phyloP scores from a whole-genome alignment of 2,888 invertebrate species.

The Drosophila aldrichi region DNA sequence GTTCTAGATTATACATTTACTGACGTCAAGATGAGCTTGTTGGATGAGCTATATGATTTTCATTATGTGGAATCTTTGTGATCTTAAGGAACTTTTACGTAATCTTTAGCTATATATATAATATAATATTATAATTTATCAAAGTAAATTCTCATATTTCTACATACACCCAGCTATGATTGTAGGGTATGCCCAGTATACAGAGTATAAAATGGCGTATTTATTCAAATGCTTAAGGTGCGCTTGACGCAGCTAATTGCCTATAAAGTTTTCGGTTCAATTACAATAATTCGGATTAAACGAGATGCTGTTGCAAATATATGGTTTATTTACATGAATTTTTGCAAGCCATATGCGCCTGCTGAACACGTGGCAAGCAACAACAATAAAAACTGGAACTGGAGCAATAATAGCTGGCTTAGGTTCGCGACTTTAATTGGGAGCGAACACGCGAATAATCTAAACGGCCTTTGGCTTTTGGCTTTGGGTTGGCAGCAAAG shows the following conservation, averaged over 20 bases:
- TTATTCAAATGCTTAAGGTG: constrained; percentile 2
- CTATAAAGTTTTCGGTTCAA: constrained; percentile 46
- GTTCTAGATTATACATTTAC: too few species aligned
- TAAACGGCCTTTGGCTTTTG: constrained; percentile 9
- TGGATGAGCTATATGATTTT: too few species aligned
- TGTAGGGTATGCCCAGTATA: neutral
- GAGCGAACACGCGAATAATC: constrained; percentile 64
- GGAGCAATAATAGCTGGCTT: constrained; percentile 31
- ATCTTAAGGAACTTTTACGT: neutral
- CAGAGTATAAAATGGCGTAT: neutral
- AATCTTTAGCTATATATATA: too few species aligned
- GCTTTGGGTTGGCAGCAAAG: neutral
- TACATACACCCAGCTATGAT: neutral
- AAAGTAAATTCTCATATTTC: too few species aligned
- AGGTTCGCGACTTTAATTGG: constrained; percentile 57
- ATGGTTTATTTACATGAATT: constrained; percentile 3
- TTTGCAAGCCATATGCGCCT: constrained; percentile 3
- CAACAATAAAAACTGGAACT: constrained; percentile 20
- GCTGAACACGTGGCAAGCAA: constrained; percentile 42
- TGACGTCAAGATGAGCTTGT: too few species aligned
- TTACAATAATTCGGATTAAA: neutral
- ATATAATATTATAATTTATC: neutral
- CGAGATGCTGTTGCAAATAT: constrained; percentile 20
- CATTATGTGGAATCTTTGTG: neutral
- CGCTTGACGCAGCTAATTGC: constrained; percentile 21